Conservation (phyloP, 1,140 invertebrate genomes). For the Pseudachorutes palmiensis region DNA sequence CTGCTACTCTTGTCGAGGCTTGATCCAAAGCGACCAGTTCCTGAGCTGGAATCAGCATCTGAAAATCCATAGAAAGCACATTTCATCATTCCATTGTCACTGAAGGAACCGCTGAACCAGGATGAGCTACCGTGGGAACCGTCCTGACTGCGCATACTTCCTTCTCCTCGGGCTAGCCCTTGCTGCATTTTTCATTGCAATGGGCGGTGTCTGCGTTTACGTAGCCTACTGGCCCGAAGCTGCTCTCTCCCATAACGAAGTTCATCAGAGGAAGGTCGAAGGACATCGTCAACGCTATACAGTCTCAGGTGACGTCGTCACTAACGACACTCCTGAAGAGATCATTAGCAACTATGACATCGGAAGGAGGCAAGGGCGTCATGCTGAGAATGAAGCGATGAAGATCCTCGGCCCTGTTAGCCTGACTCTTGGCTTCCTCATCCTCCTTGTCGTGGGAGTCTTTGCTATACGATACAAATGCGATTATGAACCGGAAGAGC, state of each 20-base stretch:
- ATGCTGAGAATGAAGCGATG: neutral
- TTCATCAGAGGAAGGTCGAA: constrained; percentile 4
- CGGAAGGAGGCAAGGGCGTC: neutral
- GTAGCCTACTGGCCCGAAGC: constrained; percentile 23
- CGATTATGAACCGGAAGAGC: constrained; percentile 34
- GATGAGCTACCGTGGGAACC: constrained; percentile 2
- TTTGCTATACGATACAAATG: constrained; percentile 34
- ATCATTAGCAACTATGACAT: too few species aligned
- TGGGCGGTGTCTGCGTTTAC: constrained; percentile 27
- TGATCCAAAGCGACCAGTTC: too few species aligned
- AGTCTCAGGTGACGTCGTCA: too few species aligned
- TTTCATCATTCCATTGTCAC: too few species aligned
- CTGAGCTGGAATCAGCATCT: too few species aligned
- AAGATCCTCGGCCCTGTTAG: constrained; percentile 28
- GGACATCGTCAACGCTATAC: too few species aligned
- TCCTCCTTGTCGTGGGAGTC: constrained; percentile 22
- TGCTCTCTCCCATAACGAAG: constrained; percentile 6
- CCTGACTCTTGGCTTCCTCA: constrained; percentile 25
- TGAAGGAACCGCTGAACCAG: too few species aligned
- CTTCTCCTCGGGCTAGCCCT: constrained; percentile 27
- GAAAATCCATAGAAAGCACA: too few species aligned
- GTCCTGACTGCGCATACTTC: constrained; percentile 35
- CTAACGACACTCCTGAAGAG: too few species aligned
- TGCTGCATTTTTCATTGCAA: constrained; percentile 27
- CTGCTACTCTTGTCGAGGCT: too few species aligned